Evolutionary conservation across 2,113 vertebrate genomes (phyloP).

Genomic region (Picathartes gymnocephalus): DNA sequence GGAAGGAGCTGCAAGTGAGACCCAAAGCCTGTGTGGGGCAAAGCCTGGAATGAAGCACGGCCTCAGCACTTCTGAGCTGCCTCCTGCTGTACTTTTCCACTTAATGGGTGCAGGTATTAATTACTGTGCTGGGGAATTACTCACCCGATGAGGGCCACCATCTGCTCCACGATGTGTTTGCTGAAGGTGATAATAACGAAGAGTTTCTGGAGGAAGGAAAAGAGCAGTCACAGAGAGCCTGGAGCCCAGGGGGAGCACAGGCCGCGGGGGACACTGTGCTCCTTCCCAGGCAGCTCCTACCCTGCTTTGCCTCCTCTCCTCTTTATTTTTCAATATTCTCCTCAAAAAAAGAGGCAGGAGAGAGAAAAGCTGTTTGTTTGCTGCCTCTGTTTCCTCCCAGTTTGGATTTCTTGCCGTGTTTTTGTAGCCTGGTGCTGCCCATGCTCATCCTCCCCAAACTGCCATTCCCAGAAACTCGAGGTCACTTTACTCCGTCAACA

Average conservation of each 20-base stretch:
- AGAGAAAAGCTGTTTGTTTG: neutral
- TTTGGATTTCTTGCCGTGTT: neutral
- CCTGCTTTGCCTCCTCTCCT: neutral
- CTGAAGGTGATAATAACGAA: slow-evolving; percentile 93
- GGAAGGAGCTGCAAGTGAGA: neutral
- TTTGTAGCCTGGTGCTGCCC: slow-evolving; percentile 7
- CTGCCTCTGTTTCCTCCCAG: neutral
- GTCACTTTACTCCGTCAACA: slow-evolving; percentile 26
- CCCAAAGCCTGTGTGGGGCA: neutral
- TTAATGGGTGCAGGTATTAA: neutral
- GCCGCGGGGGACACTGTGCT: neutral
- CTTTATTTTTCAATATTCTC: neutral
- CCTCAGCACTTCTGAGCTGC: neutral
- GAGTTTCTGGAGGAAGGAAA: slow-evolving; percentile 86
- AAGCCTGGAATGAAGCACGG: neutral
- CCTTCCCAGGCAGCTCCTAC: neutral
- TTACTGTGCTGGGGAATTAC: slow-evolving; percentile 69
- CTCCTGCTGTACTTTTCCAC: slow-evolving; percentile 5
- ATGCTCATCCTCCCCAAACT: slow-evolving; percentile 15
- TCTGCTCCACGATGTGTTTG: slow-evolving; percentile 92
- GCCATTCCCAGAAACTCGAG: slow-evolving; percentile 40
- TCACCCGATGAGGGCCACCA: slow-evolving; percentile 92
- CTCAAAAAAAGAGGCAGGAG: neutral
- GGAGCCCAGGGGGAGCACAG: neutral
- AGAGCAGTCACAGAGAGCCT: slow-evolving; percentile 36